Conservation (phyloP, 2,888 invertebrate genomes). For the Hoplodrina blanda region DNA sequence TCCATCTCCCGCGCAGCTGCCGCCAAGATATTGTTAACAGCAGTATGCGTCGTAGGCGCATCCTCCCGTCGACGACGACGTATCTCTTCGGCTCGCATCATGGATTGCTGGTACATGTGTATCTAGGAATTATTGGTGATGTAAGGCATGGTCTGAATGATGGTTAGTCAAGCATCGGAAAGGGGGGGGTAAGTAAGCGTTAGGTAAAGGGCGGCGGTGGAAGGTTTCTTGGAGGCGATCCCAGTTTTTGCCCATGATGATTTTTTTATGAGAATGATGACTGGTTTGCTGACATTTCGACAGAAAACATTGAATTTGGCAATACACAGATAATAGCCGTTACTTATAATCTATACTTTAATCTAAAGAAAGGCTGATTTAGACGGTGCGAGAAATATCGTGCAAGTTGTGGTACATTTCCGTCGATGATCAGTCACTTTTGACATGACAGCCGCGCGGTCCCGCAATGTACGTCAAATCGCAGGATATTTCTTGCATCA, state of each 20-base stretch:
- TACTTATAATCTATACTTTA: not conserved
- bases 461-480: too few species aligned
- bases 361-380: too few species aligned
- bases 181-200: slow-evolving; percentile 34
- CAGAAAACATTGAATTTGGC: slow-evolving; percentile 21
- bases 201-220: slow-evolving; percentile 14
- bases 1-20: slow-evolving; percentile 89
- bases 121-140: slow-evolving; percentile 74
- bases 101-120: slow-evolving; percentile 89
- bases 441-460: too few species aligned
- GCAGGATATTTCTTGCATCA: too few species aligned
- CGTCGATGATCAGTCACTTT: too few species aligned
- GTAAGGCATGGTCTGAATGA: slow-evolving; percentile 59
- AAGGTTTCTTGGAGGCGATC: slow-evolving; percentile 25
- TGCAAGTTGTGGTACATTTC: too few species aligned
- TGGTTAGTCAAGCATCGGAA: slow-evolving; percentile 40
- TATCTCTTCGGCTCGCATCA: slow-evolving; percentile 88
- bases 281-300: slow-evolving; percentile 1
- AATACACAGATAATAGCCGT: not conserved
- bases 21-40: slow-evolving; percentile 88
- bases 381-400: too few species aligned
- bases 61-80: slow-evolving; percentile 85
- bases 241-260: slow-evolving; percentile 31
- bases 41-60: slow-evolving; percentile 84
- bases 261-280: not conserved